These are phyloP conservation scores for Speoplatyrhinus poulsoni DNA, from an alignment of 2,113 vertebrate genomes.

Conservation along the genomic window DNA sequence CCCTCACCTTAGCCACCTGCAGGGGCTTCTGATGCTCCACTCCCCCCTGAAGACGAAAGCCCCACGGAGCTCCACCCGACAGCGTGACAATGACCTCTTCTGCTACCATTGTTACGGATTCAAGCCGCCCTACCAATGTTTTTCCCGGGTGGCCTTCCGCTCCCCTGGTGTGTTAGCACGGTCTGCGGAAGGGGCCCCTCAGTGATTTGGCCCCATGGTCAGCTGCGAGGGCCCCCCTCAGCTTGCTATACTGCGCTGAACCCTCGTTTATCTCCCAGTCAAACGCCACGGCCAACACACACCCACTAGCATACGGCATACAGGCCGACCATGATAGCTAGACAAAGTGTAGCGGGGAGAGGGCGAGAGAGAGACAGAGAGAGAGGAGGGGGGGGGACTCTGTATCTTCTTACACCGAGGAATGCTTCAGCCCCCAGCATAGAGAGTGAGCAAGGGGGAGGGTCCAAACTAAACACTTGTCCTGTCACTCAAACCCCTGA, in stretches of 20 bases:
- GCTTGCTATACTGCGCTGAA: conserved; percentile 47
- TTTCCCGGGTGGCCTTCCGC: conserved; percentile 23
- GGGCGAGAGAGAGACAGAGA: conserved; percentile 36
- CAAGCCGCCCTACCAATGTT: not conserved
- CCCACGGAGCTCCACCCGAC: conserved; percentile 95
- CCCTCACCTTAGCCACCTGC: conserved; percentile 96
- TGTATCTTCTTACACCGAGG: conserved; percentile 74
- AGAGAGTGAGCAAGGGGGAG: conserved; percentile 62
- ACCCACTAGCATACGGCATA: conserved; percentile 43
- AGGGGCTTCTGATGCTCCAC: conserved; percentile 91
- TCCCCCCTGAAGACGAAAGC: conserved; percentile 96
- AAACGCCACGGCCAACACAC: conserved; percentile 38
- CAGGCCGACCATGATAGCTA: conserved; percentile 48
- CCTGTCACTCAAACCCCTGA: conserved; percentile 77
- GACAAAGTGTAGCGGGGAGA: conserved; percentile 43
- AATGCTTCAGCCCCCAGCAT: conserved; percentile 60
- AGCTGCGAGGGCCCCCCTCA: conserved; percentile 56
- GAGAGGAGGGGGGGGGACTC: conserved; percentile 50
- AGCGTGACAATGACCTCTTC: conserved; percentile 90
- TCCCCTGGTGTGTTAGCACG: conserved; percentile 26
- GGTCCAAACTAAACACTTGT: conserved; percentile 73
- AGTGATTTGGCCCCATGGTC: conserved; percentile 68
- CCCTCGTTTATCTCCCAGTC: conserved; percentile 55
- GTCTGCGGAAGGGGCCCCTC: conserved; percentile 54
- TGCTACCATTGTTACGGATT: conserved; percentile 78